Evolutionary conservation across 2,113 vertebrate species (phyloP).

Genomic region (Campylomormyrus numenius): DNA sequence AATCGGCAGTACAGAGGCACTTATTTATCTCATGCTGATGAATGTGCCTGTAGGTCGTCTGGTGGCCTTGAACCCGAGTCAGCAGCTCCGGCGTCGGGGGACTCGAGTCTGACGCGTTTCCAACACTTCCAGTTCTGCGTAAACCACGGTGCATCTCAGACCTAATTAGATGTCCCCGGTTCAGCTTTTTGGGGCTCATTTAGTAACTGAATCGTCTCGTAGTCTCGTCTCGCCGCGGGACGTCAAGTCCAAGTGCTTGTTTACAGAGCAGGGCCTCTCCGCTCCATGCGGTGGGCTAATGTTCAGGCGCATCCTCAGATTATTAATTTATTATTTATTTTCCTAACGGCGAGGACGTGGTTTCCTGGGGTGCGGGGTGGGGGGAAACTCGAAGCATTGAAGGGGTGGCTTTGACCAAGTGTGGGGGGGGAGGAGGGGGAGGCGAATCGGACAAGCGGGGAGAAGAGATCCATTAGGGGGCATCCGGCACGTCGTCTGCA

Average conservation of each 20-base stretch:
- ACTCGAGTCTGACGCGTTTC: not conserved
- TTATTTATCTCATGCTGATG: not conserved
- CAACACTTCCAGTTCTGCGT: too few relatives aligned
- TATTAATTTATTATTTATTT: not conserved
- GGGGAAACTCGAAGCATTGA: not conserved
- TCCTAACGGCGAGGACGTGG: not conserved
- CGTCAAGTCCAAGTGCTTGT: not conserved
- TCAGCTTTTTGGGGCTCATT: not conserved
- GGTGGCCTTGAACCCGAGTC: not conserved
- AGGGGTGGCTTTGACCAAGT: not conserved
- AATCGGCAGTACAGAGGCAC: not conserved
- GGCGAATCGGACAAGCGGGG: not conserved
- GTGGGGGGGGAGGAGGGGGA: not conserved
- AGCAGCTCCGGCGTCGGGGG: not conserved
- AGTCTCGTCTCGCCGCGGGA: not conserved
- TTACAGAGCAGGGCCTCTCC: not conserved
- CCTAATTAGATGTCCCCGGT: not conserved
- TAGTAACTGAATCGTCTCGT: not conserved
- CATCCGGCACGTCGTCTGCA: not conserved
- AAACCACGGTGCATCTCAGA: not conserved
- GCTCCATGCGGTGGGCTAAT: not conserved
- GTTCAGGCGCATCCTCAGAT: not conserved
- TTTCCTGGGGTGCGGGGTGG: not conserved
- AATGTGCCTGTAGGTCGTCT: not conserved
- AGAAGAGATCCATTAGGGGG: not conserved